Evolutionary conservation across 2,113 vertebrate species (phyloP), one percentile per base, ranked within the genome.

Genomic region (Cyrtonyx montezumae): DNA sequence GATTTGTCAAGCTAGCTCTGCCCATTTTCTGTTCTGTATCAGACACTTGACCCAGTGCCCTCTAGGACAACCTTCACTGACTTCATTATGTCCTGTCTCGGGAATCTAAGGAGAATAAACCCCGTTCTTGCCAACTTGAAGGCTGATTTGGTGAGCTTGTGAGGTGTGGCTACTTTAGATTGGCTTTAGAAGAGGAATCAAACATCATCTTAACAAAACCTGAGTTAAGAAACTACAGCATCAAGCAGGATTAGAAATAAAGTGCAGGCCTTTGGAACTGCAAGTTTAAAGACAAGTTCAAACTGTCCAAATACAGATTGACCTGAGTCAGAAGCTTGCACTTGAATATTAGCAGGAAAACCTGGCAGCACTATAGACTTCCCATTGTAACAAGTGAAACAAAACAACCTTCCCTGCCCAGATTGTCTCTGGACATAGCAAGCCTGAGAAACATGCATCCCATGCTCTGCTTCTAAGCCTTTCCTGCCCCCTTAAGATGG

Each of bases 371-470:
- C 19, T 1, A 37, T 11, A 71, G 58, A 45, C 37, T 26, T 58
- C 45, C 11, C 4, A 7, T 15, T 51, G 7, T 4, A 37, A 20
- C 21, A n/a, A 56, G 14, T 2, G 11, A 61, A 84, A 70, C 11
- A 25, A 66, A n/a, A 68, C 25, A 58, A 49, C 3, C 20, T 7
- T 22, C 26, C 4, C 14, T 8, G 11, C 4, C 2, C 2, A 32
- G 30, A 75, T 4, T 8, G 23, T 6, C 28, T 25, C 49, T 17
- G 9, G 42, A 37, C 4, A 5, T 26, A 43, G 51, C 62, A n/a
- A n/a, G 12, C 21, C 5, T 23, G 12, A 34, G 77, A 51, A 28
- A n/a, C 11, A 14, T 0, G 4, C 17, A 36, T 18, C 19, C 46
- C 26, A 22, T 13, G 30, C 37, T 70, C 25, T 43, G n/a, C 48